Percentiles rank a stretch among this genome's conserved stretches.
These are phyloP conservation scores for Callipepla squamata DNA, from an alignment of 2,113 vertebrate genomes.

Conservation along the genomic window DNA sequence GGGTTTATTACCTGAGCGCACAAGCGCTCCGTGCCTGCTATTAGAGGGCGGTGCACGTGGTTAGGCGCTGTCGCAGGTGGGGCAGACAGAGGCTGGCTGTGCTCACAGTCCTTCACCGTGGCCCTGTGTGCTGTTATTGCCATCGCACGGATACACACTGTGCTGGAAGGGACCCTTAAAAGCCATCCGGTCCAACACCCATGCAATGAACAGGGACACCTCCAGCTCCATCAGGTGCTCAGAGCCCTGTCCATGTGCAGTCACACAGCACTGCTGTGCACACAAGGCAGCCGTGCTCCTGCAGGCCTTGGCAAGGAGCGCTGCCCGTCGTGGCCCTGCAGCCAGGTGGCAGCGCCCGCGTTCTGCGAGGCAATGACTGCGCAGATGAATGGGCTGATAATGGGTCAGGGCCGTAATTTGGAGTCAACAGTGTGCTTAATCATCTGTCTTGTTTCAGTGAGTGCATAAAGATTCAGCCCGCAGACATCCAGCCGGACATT, in stretches of 20 bases:
- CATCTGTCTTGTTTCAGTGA: conserved; percentile 83
- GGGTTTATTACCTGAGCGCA: background rate
- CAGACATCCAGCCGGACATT: conserved; percentile 97
- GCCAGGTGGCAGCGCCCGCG: fast-evolving
- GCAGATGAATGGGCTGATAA: background rate
- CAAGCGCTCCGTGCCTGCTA: background rate
- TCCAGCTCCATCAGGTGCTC: no score
- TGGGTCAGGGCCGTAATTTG: background rate
- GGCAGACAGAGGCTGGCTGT: background rate
- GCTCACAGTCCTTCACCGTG: background rate
- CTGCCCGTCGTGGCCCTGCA: background rate
- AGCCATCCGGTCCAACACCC: no score
- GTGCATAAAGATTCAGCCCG: conserved; percentile 98
- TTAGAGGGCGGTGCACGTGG: background rate
- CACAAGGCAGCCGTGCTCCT: background rate
- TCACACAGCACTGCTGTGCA: background rate
- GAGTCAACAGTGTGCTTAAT: background rate
- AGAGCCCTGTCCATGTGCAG: no score
- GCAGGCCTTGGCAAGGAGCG: background rate
- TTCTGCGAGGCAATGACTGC: background rate
- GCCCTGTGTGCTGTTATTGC: background rate
- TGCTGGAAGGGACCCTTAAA: no score
- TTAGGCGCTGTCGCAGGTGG: fast-evolving
- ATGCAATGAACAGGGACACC: no score
- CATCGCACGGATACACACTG: background rate